Evolutionary conservation across 2,888 invertebrate species (phyloP).

Genomic region (Oxystoma pomonae): DNA sequence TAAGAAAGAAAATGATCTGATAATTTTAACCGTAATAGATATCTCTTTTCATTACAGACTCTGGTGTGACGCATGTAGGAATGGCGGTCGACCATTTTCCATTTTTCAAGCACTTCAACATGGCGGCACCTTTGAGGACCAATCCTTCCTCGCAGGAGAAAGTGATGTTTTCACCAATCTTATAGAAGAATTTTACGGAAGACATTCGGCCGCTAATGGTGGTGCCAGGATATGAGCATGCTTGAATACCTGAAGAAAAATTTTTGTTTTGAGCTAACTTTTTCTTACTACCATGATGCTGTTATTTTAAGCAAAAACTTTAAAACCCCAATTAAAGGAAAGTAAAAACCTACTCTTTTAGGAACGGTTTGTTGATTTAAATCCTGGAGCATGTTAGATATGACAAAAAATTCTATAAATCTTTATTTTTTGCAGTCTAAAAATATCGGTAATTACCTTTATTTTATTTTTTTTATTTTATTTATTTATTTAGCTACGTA

Average conservation of each 20-base stretch:
- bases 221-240: slow-evolving; percentile 84
- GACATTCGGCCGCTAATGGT: slow-evolving; percentile 84
- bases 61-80: slow-evolving; percentile 59
- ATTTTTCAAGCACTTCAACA: slow-evolving; percentile 74
- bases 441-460: too few relatives aligned
- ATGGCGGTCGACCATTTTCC: slow-evolving; percentile 86
- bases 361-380: too few relatives aligned
- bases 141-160: slow-evolving; percentile 80
- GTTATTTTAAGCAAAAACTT: too few relatives aligned
- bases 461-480: too few relatives aligned
- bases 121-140: slow-evolving; percentile 68
- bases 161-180: slow-evolving; percentile 78
- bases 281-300: too few relatives aligned
- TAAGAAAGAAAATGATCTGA: not conserved
- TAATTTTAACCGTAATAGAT: not conserved
- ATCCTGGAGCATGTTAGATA: too few relatives aligned
- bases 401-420: too few relatives aligned
- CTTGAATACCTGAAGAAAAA: slow-evolving; percentile 50
- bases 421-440: too few relatives aligned
- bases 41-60: slow-evolving; percentile 11
- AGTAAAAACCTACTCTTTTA: too few relatives aligned
- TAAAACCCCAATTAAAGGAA: too few relatives aligned
- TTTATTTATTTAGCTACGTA: too few relatives aligned
- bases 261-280: too few relatives aligned
- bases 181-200: slow-evolving; percentile 83